Base-by-base conservation (phyloP, 2,888 invertebrate species). In the Tetrapedia diversipes region DNA sequence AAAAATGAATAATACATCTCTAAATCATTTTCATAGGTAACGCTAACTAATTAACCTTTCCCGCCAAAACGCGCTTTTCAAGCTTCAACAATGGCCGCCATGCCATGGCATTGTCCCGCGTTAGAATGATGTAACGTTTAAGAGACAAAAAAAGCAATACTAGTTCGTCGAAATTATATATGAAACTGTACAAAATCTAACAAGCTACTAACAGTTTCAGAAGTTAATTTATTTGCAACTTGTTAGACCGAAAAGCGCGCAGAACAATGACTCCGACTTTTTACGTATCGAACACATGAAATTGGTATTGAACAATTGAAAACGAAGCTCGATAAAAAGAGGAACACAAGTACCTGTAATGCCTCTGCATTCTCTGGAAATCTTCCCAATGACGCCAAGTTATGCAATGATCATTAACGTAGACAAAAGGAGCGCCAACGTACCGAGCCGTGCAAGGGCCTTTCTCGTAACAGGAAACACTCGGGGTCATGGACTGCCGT, bases 401-500 rank as follows among this genome's bases (percentile, higher is more conserved):
- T 70, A 53, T 51, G 68, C 70, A 77, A 70, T 39, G 54, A 57
- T 65, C 43, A 61, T 69, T 65, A 69, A n/a, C 60, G 24, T 43
- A 41, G 24, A 76, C 54, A 76, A 64, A 69, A 61, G 65, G 69
- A 69, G 63, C 61, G 57, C 61, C 77, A 47, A 37, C 70, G 70
- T 70, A 76, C 77, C 61, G 65, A 60, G 45, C 56, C 60, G 32
- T 66, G 77, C 69, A 65, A 57, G 65, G 69, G 65, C 63, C 78
- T 78, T 71, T 81, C 84, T 80, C 75, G 84, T 85, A 85, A 83
- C 84, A 85, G 87, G 85, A 88, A 88, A 85, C 82, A 79, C 81
- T 79, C 81, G 86, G 85, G 88, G 87, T 88, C 88, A 88, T 74
- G 87, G 84, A 86, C 87, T 84, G 80, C 76, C 78, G 63, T 81